These are phyloP conservation scores for Ranitomeya variabilis DNA, from an alignment of 2,113 vertebrate genomes.

Conservation along the genomic window DNA sequence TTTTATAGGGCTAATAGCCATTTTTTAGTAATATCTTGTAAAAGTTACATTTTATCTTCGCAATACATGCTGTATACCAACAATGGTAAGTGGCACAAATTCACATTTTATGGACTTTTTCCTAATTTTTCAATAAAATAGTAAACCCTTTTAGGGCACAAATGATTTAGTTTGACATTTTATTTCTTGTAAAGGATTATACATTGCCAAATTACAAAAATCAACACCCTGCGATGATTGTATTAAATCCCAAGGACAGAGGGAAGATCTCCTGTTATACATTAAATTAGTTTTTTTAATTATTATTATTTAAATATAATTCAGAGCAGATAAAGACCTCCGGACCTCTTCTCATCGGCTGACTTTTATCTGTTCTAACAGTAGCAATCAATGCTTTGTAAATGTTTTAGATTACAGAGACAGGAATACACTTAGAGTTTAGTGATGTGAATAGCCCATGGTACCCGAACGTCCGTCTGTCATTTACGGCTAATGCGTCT, in stretches of 20 bases:
- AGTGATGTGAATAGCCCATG: not conserved
- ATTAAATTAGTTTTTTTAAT: not conserved
- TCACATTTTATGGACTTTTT: not conserved
- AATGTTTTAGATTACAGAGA: slow-evolving; percentile 25
- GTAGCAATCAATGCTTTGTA: not conserved
- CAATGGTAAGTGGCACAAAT: not conserved
- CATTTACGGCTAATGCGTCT: not conserved
- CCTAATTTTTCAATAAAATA: not conserved
- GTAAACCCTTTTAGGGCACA: not conserved
- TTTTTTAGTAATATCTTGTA: too few species aligned
- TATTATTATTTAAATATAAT: not conserved
- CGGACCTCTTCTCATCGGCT: slow-evolving; percentile 2
- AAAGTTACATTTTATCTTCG: too few species aligned
- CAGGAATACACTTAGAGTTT: slow-evolving; percentile 16
- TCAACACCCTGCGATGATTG: not conserved
- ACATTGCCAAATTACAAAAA: not conserved
- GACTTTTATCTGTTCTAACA: slow-evolving; percentile 32
- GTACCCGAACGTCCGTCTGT: slow-evolving; percentile 6
- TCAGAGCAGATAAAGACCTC: slow-evolving; percentile 7
- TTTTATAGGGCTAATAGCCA: too few species aligned
- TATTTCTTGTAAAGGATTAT: not conserved
- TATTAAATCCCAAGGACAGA: not conserved
- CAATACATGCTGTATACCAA: too few species aligned
- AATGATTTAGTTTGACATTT: not conserved
- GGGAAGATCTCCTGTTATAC: not conserved